A percentile compares a stretch with the other conserved stretches of the same genome.
These are phyloP conservation scores for Momotus momota DNA, from an alignment of 2,797 vertebrate species.

Conservation along the genomic window DNA sequence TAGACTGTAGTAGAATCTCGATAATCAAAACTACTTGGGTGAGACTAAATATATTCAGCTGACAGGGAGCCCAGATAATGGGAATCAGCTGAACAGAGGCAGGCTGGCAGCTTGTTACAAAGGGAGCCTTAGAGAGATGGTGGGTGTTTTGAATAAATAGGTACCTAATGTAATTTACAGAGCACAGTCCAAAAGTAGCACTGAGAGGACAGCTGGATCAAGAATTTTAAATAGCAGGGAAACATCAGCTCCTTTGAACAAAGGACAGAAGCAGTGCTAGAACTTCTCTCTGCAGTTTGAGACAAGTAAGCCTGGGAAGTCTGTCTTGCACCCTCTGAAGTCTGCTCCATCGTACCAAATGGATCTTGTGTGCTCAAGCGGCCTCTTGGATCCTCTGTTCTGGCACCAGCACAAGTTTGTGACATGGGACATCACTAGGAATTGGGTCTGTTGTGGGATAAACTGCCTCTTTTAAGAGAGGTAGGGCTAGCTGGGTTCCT, in stretches of 20 bases:
- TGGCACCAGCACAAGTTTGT: background rate
- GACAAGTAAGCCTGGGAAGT: background rate
- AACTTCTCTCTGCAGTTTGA: background rate
- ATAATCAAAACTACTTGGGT: slow-evolving; percentile 70
- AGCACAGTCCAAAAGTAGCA: background rate
- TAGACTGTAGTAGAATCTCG: slow-evolving; percentile 55
- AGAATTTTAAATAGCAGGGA: background rate
- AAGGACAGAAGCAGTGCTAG: background rate
- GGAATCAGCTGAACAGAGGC: slow-evolving; percentile 45
- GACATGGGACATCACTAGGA: background rate
- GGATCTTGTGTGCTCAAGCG: background rate
- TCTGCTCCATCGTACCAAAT: background rate
- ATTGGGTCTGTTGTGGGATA: background rate
- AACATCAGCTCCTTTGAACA: background rate
- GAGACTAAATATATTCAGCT: slow-evolving; percentile 65
- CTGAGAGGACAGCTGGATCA: background rate
- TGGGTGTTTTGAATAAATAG: slow-evolving; percentile 35
- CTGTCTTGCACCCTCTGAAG: background rate
- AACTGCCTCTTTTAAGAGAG: background rate
- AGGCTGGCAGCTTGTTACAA: slow-evolving; percentile 33
- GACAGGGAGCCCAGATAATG: slow-evolving; percentile 24
- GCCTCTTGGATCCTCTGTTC: background rate
- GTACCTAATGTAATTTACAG: background rate
- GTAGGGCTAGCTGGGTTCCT: background rate
- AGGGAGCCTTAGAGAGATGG: background rate